Evolutionary conservation across 37 sponge, comb jelly and placozoan genomes (phyloP), one percentile per base, ranked within the genome.

Genomic region (Cliona cf. orientalis): DNA sequence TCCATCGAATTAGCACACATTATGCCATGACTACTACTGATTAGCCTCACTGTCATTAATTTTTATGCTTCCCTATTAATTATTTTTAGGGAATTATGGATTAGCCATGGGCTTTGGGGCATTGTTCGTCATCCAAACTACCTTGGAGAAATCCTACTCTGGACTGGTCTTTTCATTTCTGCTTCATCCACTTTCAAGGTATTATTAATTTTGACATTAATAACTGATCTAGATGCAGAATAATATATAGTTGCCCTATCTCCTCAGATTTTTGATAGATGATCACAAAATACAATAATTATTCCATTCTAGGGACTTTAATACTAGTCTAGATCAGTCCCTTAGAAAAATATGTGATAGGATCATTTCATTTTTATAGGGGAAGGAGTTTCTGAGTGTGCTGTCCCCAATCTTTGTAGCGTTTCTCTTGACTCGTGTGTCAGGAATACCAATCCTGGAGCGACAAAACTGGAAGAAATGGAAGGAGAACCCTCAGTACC

Each of bases 61-160:
- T 49, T 11, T 11, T 49, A 11, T 49, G 55, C 55, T 19, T 11
- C 17, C 17, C 55, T 17, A 49, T 19, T 11, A 49, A 19, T 11
- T 19, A 19, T n/a, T 22, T 75, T 37, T 43, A 79, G 62, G 1
- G 76, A 84, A 22, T 80, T 72, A 44, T 98, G 95, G 92, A 93
- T 98, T 5, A 58, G 69, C 0, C 65, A 58, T 42, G 99, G 99
- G 21, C 69, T 98, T 41, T 98, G 96, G 96, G 66, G 91, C 34
- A 56, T 93, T 1, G 82, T 91, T 33, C 79, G 96, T n/a, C 92
- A 93, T 56, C 99, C 99, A 0, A 98, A 98, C 89, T 98, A 98
- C 83, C 85, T 98, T 35, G 99, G 99, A 59, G 99, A 98, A 44
- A 98, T 98, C 11, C 42, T 95, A 39, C 87, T 91, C 19, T 98